Conservation (phyloP, 2,113 vertebrate genomes). For the Cyanocitta stelleri region DNA sequence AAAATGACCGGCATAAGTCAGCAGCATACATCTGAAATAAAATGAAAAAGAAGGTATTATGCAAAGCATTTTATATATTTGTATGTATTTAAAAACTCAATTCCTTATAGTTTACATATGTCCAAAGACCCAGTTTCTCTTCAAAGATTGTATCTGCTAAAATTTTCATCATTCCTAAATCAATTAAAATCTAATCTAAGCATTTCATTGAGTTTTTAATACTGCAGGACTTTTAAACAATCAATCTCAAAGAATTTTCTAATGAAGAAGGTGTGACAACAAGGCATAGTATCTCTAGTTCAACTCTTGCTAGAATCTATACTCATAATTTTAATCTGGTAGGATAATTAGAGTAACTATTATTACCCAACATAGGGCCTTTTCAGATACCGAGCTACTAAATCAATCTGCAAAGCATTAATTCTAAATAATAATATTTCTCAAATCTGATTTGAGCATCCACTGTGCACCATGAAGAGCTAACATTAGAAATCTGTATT, state of each 20-base stretch:
- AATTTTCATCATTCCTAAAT: neutral
- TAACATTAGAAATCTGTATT: neutral
- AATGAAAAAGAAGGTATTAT: neutral
- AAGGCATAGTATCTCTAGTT: neutral
- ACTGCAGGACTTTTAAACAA: neutral
- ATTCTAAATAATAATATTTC: neutral
- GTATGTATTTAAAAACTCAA: neutral
- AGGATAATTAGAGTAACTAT: neutral
- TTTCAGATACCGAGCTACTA: neutral
- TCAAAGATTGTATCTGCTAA: neutral
- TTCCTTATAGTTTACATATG: neutral
- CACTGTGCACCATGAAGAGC: neutral
- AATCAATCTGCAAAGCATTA: neutral
- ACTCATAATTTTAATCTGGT: neutral
- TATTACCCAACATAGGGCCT: neutral
- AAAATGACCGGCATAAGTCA: conserved; percentile 87
- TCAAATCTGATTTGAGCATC: neutral
- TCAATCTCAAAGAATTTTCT: neutral
- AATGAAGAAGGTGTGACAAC: neutral
- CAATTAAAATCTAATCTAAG: neutral
- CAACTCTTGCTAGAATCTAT: neutral
- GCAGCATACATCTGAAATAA: conserved; percentile 84
- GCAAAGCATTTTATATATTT: neutral
- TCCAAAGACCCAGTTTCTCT: neutral
- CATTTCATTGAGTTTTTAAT: neutral